Base-by-base conservation (phyloP, 2,888 invertebrate species). In the Noctua janthe region DNA sequence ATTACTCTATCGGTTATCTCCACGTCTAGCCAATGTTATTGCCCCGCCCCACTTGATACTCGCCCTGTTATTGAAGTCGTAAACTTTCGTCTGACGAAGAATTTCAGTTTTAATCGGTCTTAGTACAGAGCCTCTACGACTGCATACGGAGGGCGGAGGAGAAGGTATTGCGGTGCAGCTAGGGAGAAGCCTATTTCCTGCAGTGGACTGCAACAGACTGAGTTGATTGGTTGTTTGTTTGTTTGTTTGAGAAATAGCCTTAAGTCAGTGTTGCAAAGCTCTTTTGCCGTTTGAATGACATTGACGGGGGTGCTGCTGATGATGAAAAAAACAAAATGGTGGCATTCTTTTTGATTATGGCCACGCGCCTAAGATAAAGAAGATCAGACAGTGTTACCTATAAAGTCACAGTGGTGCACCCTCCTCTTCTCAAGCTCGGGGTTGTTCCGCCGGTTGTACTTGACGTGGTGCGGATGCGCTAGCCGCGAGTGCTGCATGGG, bases 371-470 rank as follows among this genome's bases (percentile, higher is more conserved):
- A 64, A 35, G 17, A 39, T 62, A 35, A 43, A 47, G 7, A 69
- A n/a, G 64, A 66, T 39, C 13, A 56, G n/a, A 70, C 39, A 66
- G 29, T 35, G 3, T 73, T 96, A 99, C 99, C 99, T 95, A 99
- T 98, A 96, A 99, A 99, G 97, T 99, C 99, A 97, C 99, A 99
- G 96, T 99, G 99, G 94, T 99, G 99, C 91, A 99, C 99, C 93
- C 99, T 97, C 90, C 99, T 97, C 95, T 99, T 99, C 95, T 99
- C 99, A 91, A 99, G 96, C 95, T 99, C 99, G 0, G 99, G 99
- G 97, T 99, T 99, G 96, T 99, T 99, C 93, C 99, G 97, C 88
- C 99, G 97, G 97, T 99, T 99, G 97, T 99, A 99, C 93, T 98
- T 99, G 87, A 97, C 94, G 51, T 96, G 94, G 86, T 91, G 93